Evolutionary conservation across 2,113 vertebrate genomes (phyloP).

Genomic region (Aramus guarauna): DNA sequence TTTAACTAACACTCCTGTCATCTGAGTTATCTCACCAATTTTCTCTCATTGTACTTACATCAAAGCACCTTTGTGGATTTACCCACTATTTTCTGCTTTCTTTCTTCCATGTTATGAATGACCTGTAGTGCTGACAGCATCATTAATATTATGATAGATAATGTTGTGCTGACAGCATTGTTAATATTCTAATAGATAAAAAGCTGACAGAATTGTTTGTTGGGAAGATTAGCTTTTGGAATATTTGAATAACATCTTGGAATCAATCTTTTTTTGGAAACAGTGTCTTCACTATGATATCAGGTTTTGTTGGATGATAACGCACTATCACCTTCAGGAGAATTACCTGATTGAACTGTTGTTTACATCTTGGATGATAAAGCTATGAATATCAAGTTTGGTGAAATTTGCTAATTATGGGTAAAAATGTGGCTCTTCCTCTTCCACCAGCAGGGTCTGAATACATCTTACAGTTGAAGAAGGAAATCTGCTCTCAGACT

Average conservation of each 20-base stretch:
- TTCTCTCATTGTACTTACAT: not conserved
- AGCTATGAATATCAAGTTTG: not conserved
- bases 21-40: not conserved
- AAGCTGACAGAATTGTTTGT: not conserved
- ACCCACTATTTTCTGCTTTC: not conserved
- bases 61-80: not conserved
- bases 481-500: not conserved
- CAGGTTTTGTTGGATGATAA: not conserved
- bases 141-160: not conserved
- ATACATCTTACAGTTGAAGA: not conserved
- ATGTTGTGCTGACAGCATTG: not conserved
- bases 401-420: not conserved
- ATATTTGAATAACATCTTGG: not conserved
- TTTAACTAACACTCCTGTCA: not conserved
- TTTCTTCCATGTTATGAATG: not conserved
- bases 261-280: not conserved
- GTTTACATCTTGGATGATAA: not conserved
- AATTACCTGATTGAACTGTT: not conserved
- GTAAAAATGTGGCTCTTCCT: not conserved
- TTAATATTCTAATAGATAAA: not conserved
- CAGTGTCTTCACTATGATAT: not conserved
- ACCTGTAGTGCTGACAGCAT: not conserved
- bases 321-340: not conserved
- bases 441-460: not conserved
- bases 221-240: not conserved